Percentiles rank a stretch among this genome's conserved stretches.
phyloP scores from a whole-genome alignment of 2,797 vertebrate genomes.

The Peromyscus nudipes region DNA sequence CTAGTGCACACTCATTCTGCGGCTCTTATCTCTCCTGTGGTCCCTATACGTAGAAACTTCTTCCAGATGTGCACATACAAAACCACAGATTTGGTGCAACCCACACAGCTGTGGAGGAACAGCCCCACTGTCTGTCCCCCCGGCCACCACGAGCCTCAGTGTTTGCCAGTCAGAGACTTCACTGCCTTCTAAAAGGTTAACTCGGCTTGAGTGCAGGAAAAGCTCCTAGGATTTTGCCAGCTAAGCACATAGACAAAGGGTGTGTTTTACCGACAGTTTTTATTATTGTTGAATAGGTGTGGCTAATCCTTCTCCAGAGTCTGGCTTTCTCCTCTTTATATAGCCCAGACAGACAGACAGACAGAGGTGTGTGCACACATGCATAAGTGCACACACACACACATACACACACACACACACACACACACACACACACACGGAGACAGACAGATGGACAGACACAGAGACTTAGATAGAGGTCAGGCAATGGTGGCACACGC shows the following conservation, averaged over 20 bases:
- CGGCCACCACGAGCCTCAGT: not conserved
- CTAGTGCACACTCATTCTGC: not conserved
- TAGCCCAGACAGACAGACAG: not conserved
- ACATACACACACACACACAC: not conserved
- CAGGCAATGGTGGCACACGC: not conserved
- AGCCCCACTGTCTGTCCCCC: fast-evolving
- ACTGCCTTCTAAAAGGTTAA: not conserved
- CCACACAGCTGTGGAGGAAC: not conserved
- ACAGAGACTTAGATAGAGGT: not conserved
- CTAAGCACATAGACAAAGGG: not conserved
- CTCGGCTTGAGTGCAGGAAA: not conserved
- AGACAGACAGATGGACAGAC: not conserved
- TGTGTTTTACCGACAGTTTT: not conserved
- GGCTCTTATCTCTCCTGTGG: not conserved
- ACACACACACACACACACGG: too few species aligned
- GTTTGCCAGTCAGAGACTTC: not conserved
- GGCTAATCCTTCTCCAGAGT: not conserved
- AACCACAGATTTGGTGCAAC: too few species aligned
- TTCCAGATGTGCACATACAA: not conserved
- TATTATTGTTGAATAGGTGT: not conserved
- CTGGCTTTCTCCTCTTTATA: not conserved
- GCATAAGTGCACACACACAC: not conserved
- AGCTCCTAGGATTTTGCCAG: not conserved
- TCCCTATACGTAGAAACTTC: not conserved
- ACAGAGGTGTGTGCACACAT: too few species aligned